Conservation (phyloP, 1,140 invertebrate genomes). For the Zaprionus taronus region DNA sequence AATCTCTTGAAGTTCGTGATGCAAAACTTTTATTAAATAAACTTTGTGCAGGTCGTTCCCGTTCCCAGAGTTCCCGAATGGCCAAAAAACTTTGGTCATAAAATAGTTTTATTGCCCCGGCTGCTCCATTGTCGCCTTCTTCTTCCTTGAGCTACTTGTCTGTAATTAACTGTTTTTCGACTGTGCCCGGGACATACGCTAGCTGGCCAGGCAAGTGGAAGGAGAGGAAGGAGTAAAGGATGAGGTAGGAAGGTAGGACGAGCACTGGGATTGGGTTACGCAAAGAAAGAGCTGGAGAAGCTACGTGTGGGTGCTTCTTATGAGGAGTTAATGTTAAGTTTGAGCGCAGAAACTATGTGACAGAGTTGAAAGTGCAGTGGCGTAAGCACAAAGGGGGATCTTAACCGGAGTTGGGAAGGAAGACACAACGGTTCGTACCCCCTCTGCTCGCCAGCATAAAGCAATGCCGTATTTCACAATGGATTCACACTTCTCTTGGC, state of each 20-base stretch:
- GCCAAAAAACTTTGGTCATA: constrained; percentile 62
- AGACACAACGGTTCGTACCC: no score
- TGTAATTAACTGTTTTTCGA: constrained; percentile 79
- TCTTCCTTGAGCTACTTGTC: constrained; percentile 72
- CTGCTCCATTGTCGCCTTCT: constrained; percentile 52
- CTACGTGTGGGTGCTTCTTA: constrained; percentile 55
- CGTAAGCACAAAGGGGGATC: not conserved
- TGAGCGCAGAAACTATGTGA: constrained; percentile 57
- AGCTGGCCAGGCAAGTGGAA: no score
- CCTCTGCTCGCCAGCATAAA: no score
- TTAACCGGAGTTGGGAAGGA: not conserved
- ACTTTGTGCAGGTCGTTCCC: constrained; percentile 26
- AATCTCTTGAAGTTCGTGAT: constrained; percentile 57
- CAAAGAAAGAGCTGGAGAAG: constrained; percentile 35
- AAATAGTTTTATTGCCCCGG: constrained; percentile 76
- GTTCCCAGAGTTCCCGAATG: not conserved
- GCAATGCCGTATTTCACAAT: not conserved
- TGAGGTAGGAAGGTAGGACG: not conserved
- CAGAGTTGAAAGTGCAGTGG: constrained; percentile 38
- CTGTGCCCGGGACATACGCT: constrained; percentile 35
- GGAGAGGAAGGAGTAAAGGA: no score
- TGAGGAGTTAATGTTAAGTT: constrained; percentile 66
- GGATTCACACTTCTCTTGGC: not conserved
- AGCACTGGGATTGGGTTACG: constrained; percentile 1
- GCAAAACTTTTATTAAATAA: constrained; percentile 70